These are phyloP conservation scores for Clarias pachynema DNA, from an alignment of 2,797 vertebrate genomes.

Conservation along the genomic window DNA sequence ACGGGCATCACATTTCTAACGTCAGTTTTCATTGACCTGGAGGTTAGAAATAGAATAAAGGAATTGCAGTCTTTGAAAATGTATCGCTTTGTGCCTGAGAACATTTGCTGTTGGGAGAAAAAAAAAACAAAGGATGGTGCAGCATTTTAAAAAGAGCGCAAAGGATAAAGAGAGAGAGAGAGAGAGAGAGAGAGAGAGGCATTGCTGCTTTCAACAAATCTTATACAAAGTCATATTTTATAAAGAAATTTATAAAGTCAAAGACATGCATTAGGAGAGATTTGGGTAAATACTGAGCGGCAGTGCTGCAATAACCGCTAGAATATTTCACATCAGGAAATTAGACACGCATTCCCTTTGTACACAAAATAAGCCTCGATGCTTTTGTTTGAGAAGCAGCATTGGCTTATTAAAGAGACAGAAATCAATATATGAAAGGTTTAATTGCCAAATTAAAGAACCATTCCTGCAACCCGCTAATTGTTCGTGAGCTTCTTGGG, in stretches of 20 bases:
- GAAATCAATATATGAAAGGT: neutral
- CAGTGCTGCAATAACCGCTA: neutral
- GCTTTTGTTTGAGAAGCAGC: neutral
- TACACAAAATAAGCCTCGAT: neutral
- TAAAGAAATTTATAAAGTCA: neutral
- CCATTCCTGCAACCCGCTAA: slow-evolving; percentile 27
- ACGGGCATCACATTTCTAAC: slow-evolving; percentile 34
- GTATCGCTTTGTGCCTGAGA: slow-evolving; percentile 43
- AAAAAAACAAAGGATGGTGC: slow-evolving; percentile 36
- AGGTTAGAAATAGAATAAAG: slow-evolving; percentile 52
- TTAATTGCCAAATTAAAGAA: slow-evolving; percentile 47
- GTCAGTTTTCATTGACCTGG: slow-evolving; percentile 40
- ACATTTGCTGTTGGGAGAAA: slow-evolving; percentile 37
- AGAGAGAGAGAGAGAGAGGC: neutral
- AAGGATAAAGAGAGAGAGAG: slow-evolving; percentile 4
- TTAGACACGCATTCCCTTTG: neutral
- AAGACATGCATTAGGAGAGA: neutral
- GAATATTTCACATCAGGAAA: neutral
- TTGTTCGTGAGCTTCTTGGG: slow-evolving; percentile 30
- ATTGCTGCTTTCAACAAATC: neutral
- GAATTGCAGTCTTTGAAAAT: slow-evolving; percentile 43
- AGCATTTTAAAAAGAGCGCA: slow-evolving; percentile 46
- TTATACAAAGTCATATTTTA: neutral
- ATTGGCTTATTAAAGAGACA: neutral
- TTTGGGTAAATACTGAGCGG: neutral